phyloP scores from a whole-genome alignment of 2,113 vertebrate genomes.

The Barbus barbus region DNA sequence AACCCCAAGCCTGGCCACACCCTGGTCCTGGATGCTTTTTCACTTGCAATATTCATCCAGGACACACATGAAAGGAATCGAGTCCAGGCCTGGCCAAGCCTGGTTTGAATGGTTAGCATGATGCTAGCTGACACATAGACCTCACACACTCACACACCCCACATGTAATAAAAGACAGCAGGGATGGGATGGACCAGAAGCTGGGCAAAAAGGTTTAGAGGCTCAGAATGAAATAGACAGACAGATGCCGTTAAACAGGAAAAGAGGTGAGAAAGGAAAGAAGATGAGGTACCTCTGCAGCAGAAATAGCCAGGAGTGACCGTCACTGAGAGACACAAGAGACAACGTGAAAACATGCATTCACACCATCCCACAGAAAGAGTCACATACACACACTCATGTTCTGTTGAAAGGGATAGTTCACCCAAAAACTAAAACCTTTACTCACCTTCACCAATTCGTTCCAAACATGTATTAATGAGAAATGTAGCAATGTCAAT shows the following conservation, averaged over 20 bases:
- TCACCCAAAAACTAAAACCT: not conserved
- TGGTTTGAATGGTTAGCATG: constrained; percentile 71
- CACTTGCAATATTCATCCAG: constrained; percentile 41
- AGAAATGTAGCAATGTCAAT: not conserved
- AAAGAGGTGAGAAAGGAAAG: constrained; percentile 41
- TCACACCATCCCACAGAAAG: constrained; percentile 32
- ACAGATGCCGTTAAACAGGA: constrained; percentile 43
- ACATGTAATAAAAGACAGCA: constrained; percentile 54
- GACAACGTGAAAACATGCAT: constrained; percentile 71
- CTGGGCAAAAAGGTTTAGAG: constrained; percentile 40
- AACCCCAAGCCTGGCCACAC: constrained; percentile 71
- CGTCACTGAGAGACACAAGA: constrained; percentile 82
- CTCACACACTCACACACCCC: constrained; percentile 44
- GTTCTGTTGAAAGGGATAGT: not conserved
- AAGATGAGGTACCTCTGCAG: constrained; percentile 80
- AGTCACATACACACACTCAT: constrained; percentile 40
- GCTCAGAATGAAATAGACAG: constrained; percentile 38
- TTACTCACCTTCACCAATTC: constrained; percentile 2
- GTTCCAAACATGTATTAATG: not conserved
- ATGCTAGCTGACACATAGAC: constrained; percentile 62
- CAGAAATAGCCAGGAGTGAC: constrained; percentile 84
- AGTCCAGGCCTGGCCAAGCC: constrained; percentile 68
- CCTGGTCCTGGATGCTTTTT: constrained; percentile 63
- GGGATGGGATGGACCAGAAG: constrained; percentile 52
- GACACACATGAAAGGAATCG: constrained; percentile 39